phyloP scores from a whole-genome alignment of 2,797 vertebrate species.

The Falco peregrinus region DNA sequence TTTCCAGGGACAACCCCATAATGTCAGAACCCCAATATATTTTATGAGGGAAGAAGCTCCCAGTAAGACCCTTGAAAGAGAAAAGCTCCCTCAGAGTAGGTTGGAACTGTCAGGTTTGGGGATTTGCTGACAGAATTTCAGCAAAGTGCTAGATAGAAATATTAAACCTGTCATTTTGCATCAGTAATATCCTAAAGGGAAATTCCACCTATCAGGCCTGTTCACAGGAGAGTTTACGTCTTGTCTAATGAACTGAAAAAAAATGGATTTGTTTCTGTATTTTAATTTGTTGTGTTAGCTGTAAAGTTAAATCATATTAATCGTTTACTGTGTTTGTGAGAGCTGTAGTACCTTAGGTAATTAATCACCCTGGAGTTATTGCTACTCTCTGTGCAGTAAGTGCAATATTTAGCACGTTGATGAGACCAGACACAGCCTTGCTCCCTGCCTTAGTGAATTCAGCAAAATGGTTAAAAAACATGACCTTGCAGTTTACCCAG shows the following conservation, averaged over 20 bases:
- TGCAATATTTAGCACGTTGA: background rate
- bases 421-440: background rate
- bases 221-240: conserved; percentile 8
- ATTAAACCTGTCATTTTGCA: conserved; percentile 35
- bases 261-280: background rate
- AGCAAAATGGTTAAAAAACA: background rate
- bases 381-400: background rate
- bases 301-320: conserved; percentile 51
- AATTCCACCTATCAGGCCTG: background rate
- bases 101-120: background rate
- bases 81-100: background rate
- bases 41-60: background rate
- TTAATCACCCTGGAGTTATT: conserved; percentile 23
- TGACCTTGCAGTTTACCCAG: background rate
- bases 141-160: conserved; percentile 10
- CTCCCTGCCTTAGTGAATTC: background rate
- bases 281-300: conserved; percentile 33
- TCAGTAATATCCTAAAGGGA: conserved; percentile 39
- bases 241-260: conserved; percentile 6
- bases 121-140: conserved; percentile 6
- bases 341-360: conserved; percentile 10
- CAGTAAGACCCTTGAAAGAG: background rate
- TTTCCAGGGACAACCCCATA: background rate
- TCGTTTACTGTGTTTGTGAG: conserved; percentile 28
- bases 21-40: background rate